These are phyloP conservation scores for Tanytarsus gracilentus DNA, from an alignment of 2,888 invertebrate species.

Conservation along the genomic window DNA sequence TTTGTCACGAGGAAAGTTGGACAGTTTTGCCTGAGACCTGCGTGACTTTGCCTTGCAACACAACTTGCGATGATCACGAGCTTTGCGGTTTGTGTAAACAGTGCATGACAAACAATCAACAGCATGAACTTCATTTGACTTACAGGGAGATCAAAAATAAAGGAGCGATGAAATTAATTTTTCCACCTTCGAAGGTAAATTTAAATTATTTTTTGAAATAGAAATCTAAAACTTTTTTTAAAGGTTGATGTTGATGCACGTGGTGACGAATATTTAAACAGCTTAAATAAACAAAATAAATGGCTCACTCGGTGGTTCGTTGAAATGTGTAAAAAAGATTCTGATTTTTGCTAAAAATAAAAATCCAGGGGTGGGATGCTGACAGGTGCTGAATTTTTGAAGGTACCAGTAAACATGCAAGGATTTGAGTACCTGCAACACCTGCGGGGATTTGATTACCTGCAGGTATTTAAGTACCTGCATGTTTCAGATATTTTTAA, in stretches of 20 bases:
- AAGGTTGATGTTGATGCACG: background rate
- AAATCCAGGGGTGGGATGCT: too few species aligned
- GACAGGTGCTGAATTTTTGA: too few species aligned
- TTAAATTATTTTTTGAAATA: background rate
- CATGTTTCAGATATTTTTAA: too few species aligned
- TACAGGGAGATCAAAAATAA: constrained; percentile 72
- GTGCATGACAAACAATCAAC: constrained; percentile 57
- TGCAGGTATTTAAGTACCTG: too few species aligned
- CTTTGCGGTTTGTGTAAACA: constrained; percentile 70
- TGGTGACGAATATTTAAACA: background rate
- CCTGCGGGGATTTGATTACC: too few species aligned
- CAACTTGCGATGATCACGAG: constrained; percentile 51
- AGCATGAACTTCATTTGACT: constrained; percentile 53
- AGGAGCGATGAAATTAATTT: constrained; percentile 70
- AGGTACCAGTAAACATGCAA: too few species aligned
- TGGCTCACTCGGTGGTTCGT: background rate
- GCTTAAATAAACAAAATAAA: background rate
- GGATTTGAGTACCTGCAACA: too few species aligned
- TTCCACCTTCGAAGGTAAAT: constrained; percentile 52
- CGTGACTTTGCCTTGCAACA: constrained; percentile 46
- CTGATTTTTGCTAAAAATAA: constrained; percentile 16
- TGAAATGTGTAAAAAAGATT: constrained; percentile 19
- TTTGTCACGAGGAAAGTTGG: constrained; percentile 69
- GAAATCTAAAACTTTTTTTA: background rate
- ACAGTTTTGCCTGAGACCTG: constrained; percentile 52